Conservation (phyloP, 1,140 invertebrate species). For the Drosophila asahinai region DNA sequence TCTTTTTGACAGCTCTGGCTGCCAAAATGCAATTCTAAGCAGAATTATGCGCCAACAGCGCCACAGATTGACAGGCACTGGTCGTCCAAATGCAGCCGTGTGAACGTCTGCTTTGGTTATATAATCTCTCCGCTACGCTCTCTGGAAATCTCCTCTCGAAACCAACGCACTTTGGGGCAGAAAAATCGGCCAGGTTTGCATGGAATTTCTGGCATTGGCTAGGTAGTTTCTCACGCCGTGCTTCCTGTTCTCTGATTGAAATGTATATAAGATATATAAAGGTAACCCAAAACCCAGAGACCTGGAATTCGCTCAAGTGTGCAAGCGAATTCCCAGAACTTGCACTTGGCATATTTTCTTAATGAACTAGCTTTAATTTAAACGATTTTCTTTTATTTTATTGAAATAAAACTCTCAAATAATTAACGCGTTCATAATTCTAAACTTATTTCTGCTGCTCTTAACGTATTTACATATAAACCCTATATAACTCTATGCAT, state of each 20-base stretch:
- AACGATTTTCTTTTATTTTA: constrained; percentile 24
- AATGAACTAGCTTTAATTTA: constrained; percentile 6
- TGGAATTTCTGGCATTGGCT: constrained; percentile 20
- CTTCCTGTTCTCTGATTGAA: constrained; percentile 42
- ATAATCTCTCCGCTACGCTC: constrained; percentile 3
- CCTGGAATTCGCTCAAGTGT: constrained; percentile 37
- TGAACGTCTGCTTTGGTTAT: constrained; percentile 9
- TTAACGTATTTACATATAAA: constrained; percentile 41
- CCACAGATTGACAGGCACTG: constrained; percentile 45
- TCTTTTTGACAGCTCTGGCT: not conserved
- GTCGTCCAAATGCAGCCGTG: constrained; percentile 29
- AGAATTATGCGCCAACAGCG: constrained; percentile 15
- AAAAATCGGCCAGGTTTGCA: constrained; percentile 5
- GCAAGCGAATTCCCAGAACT: constrained; percentile 41
- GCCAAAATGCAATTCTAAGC: constrained; percentile 58
- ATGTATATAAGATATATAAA: not conserved
- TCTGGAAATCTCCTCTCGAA: not conserved
- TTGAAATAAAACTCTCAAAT: constrained; percentile 24
- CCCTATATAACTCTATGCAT: not conserved
- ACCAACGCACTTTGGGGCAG: constrained; percentile 16
- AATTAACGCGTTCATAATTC: not conserved
- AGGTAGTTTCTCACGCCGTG: constrained; percentile 41
- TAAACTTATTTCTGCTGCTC: constrained; percentile 9
- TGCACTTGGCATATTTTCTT: constrained; percentile 8
- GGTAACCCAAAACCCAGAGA: constrained; percentile 30